Percentiles rank a stretch among this genome's conserved stretches.
phyloP scores from a whole-genome alignment of 1,140 invertebrate genomes.

The Zaprionus africanus region DNA sequence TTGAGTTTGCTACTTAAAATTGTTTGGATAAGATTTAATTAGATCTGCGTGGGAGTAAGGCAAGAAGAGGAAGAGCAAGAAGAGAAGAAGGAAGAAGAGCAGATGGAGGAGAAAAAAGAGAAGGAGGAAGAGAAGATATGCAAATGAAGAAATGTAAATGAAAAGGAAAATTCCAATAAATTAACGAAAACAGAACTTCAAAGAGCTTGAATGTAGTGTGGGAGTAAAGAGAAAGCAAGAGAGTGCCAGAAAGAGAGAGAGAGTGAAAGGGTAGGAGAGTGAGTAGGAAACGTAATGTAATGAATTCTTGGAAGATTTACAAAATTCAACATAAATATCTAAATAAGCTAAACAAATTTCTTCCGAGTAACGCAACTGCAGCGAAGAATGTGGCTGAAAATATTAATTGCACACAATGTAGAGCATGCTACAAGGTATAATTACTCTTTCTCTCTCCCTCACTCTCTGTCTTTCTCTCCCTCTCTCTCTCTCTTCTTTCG shows the following conservation, averaged over 20 bases:
- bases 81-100: not conserved
- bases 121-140: not conserved
- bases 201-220: not conserved
- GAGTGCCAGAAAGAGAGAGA: not conserved
- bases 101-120: conserved; percentile 6
- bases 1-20: conserved; percentile 46
- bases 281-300: not conserved
- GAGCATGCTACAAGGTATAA: not conserved
- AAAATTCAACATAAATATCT: not conserved
- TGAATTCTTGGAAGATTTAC: not conserved
- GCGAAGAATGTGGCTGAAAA: not conserved
- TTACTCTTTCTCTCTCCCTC: not conserved
- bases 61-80: conserved; percentile 11
- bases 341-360: not conserved
- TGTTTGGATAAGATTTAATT: conserved; percentile 65
- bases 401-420: not conserved
- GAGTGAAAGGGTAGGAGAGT: not conserved
- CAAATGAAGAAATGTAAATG: not conserved
- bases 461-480: too few species aligned
- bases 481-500: too few species aligned
- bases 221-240: not conserved
- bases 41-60: conserved; percentile 27
- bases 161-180: conserved; percentile 16
- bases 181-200: conserved; percentile 14
- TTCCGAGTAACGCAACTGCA: not conserved